These are phyloP conservation scores for Paraplagusia blochii DNA, from an alignment of 2,113 vertebrate species.

Conservation along the genomic window DNA sequence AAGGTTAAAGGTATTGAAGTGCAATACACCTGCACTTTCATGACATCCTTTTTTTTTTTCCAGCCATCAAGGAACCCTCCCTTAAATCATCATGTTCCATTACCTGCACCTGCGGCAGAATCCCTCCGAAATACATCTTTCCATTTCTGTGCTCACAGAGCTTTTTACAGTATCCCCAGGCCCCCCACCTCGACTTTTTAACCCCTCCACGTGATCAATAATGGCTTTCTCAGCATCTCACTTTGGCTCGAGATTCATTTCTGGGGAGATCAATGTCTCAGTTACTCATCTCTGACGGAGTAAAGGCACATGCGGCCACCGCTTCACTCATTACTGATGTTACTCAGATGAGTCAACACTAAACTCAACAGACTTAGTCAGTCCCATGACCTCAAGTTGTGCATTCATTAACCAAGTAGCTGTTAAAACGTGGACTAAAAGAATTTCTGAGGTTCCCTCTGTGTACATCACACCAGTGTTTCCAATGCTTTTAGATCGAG, in stretches of 20 bases:
- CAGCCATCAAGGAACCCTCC: neutral
- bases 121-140: too few relatives aligned
- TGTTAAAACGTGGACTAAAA: too few relatives aligned
- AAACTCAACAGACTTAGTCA: slow-evolving; percentile 30
- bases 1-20: slow-evolving; percentile 23
- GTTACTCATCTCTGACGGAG: slow-evolving; percentile 52
- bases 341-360: slow-evolving; percentile 53
- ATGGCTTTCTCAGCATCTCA: slow-evolving; percentile 36
- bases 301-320: slow-evolving; percentile 25
- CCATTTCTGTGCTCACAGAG: neutral
- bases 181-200: slow-evolving; percentile 18
- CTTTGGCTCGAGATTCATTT: slow-evolving; percentile 43
- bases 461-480: too few relatives aligned
- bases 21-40: neutral
- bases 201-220: slow-evolving; percentile 50
- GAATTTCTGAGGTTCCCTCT: too few relatives aligned
- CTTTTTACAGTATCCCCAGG: slow-evolving; percentile 3
- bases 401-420: too few relatives aligned
- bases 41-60: slow-evolving; percentile 1
- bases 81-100: neutral
- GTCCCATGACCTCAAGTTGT: slow-evolving; percentile 28
- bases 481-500: too few relatives aligned
- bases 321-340: slow-evolving; percentile 40
- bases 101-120: too few relatives aligned
- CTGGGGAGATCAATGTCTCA: slow-evolving; percentile 45